phyloP scores from a whole-genome alignment of 2,113 vertebrate species.

The Neotoma lepida region DNA sequence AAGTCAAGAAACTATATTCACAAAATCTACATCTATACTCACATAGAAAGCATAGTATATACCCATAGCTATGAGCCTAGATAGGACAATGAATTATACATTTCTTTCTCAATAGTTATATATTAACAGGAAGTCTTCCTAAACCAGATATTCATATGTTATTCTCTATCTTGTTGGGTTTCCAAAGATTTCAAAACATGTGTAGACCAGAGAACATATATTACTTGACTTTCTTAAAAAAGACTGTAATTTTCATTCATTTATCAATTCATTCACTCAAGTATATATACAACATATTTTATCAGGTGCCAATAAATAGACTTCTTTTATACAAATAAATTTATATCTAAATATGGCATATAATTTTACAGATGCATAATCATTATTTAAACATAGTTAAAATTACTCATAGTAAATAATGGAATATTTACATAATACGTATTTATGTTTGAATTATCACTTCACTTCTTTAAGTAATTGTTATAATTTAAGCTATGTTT shows the following conservation, averaged over 20 bases:
- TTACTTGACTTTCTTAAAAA: background rate
- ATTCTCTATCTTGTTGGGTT: background rate
- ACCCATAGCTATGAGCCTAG: background rate
- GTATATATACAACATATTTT: background rate
- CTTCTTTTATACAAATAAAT: background rate
- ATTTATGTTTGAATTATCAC: background rate
- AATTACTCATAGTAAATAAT: background rate
- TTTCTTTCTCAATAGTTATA: background rate
- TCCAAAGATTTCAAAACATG: background rate
- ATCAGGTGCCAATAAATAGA: background rate
- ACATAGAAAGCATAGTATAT: background rate
- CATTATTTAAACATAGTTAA: background rate
- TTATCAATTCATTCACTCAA: background rate
- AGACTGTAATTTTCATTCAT: constrained; percentile 13
- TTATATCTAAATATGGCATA: background rate
- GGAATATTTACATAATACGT: background rate
- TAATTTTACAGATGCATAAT: background rate
- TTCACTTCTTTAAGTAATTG: constrained; percentile 27
- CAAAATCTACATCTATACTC: background rate
- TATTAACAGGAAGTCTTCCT: background rate
- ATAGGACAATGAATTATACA: background rate
- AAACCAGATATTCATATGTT: background rate
- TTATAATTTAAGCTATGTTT: constrained; percentile 10
- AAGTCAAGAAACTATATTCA: background rate
- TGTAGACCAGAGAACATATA: background rate